phyloP scores from a whole-genome alignment of 2,797 vertebrate genomes.

The Dromococcyx pavoninus region DNA sequence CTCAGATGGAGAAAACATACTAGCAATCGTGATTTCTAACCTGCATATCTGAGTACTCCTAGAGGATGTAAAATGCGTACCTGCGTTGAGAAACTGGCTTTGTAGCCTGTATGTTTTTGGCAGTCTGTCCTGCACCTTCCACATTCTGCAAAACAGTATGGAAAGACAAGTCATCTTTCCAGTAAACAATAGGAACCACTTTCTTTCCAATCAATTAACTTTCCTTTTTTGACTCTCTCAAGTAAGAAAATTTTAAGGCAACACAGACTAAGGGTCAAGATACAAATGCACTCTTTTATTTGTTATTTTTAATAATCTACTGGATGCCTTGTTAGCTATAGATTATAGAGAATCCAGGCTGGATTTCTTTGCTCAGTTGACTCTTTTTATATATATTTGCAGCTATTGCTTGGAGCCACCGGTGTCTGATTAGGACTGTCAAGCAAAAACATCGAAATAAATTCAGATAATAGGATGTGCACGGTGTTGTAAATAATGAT shows the following conservation, averaged over 20 bases:
- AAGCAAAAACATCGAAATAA: conserved; percentile 30
- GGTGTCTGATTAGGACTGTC: not conserved
- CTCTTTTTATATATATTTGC: not conserved
- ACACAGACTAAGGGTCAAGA: not conserved
- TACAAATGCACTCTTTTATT: not conserved
- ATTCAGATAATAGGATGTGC: not conserved
- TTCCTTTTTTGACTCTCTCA: not conserved
- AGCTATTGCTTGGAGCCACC: not conserved
- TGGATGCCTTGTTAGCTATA: not conserved
- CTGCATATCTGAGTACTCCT: not conserved
- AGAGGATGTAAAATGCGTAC: not conserved
- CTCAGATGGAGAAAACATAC: not conserved
- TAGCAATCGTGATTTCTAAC: not conserved
- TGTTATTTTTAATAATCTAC: not conserved
- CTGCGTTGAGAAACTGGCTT: not conserved
- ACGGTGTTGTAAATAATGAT: conserved; percentile 50
- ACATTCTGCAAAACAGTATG: not conserved
- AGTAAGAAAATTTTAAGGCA: not conserved
- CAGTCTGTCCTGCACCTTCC: accelerated
- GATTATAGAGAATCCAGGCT: not conserved
- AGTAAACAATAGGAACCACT: not conserved
- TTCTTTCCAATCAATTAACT: not conserved
- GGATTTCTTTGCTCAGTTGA: not conserved
- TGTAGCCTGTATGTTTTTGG: not conserved
- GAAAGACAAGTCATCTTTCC: not conserved